Base-by-base conservation (phyloP, 2,888 invertebrate genomes). In the Antitype chi region DNA sequence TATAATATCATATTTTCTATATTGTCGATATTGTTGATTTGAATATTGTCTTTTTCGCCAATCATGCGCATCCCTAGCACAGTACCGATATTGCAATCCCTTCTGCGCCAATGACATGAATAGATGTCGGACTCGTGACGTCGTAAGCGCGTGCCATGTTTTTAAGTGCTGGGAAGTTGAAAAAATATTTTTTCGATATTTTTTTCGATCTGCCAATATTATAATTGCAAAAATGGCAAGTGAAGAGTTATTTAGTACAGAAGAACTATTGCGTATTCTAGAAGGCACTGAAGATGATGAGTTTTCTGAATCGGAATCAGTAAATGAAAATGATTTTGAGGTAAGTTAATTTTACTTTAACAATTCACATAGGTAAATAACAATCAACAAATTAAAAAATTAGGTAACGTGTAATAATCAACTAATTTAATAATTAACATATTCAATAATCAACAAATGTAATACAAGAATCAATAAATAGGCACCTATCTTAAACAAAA, bases 61-160 rank as follows among this genome's bases (percentile, higher is more conserved):
- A 60, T 60, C 60, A 73, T 73, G 73, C 73, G 73, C 73, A 73
- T 73, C 73, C 59, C 73, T 73, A 74, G 74, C 74, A 74, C 25
- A 67, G 25, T 68, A 67, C 25, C 74, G 74, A 74, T 74, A 68
- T 66, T 52, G 74, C 74, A 74, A 67, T 74, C 74, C 74, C 68
- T 68, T 74, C 74, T 74, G 74, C 74, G 74, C 74, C 74, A 74
- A 8, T 74, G 74, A 67, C 74, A 74, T 67, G 68, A 8, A 68
- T 68, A 68, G 74, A 67, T 62, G 74, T 60, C 68, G 52, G 74
- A 74, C 74, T 74, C 43, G 74, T 74, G 74, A 74, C 74, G 67
- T 74, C 74, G 74, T 74, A 68, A 74, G 74, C 74, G 74, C 60
- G 68, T 74, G 68, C 52, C 52, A 20, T 69, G 74, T 43, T 62